Evolutionary conservation across 2,113 vertebrate species (phyloP).

Genomic region (Datnioides undecimradiatus): DNA sequence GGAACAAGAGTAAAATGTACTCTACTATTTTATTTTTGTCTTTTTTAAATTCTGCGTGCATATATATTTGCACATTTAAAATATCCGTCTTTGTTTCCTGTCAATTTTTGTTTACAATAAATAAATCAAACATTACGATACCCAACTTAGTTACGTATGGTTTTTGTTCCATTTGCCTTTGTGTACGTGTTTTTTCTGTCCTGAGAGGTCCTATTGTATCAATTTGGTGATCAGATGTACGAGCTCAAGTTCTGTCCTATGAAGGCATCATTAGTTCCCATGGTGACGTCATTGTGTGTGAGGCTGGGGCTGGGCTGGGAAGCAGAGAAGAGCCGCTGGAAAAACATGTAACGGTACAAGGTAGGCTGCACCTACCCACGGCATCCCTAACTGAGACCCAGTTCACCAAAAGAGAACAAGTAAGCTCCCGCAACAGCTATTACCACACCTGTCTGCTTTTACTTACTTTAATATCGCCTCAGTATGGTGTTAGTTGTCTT

Average conservation of each 20-base stretch:
- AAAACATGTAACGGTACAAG: slow-evolving; percentile 65
- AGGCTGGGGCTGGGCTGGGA: slow-evolving; percentile 56
- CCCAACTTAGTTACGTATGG: too few relatives aligned
- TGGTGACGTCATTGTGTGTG: slow-evolving; percentile 65
- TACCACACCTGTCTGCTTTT: rapidly evolving
- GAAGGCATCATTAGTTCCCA: slow-evolving; percentile 49
- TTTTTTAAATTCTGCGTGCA: not conserved
- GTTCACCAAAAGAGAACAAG: slow-evolving; percentile 34
- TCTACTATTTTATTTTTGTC: not conserved
- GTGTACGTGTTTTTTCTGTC: not conserved
- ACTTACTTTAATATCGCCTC: not conserved
- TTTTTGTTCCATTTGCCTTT: not conserved
- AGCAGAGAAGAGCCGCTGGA: slow-evolving; percentile 4
- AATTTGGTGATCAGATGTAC: not conserved
- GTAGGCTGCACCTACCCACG: slow-evolving; percentile 19
- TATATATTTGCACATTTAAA: not conserved
- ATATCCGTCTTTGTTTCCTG: not conserved
- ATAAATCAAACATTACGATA: not conserved
- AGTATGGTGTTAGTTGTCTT: not conserved
- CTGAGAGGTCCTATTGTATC: not conserved
- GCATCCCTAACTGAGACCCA: slow-evolving; percentile 28
- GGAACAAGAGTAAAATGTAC: not conserved
- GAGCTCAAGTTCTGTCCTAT: slow-evolving; percentile 8
- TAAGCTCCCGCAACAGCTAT: slow-evolving; percentile 43
- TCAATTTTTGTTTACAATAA: not conserved